These are phyloP conservation scores for Odontamblyopus rebecca DNA, from an alignment of 2,797 vertebrate species.

Conservation along the genomic window DNA sequence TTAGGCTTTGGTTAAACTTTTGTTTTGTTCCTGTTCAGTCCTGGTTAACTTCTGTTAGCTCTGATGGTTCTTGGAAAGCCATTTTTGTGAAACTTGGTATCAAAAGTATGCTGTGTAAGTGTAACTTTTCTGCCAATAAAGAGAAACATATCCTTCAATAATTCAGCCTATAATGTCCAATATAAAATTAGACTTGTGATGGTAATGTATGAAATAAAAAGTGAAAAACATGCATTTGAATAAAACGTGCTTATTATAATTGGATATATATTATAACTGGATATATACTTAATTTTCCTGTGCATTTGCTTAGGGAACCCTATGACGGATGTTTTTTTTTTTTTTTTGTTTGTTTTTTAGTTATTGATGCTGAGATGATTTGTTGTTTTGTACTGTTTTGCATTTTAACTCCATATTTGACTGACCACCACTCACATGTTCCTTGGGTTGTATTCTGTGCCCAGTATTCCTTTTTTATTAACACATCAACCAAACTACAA, in stretches of 20 bases:
- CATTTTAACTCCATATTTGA: neutral
- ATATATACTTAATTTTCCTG: no score
- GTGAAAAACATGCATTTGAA: neutral
- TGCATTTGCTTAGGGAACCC: neutral
- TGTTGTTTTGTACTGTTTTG: no score
- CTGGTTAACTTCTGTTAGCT: neutral
- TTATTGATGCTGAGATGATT: neutral
- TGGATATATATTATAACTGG: no score
- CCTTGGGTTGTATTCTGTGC: neutral
- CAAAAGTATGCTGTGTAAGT: neutral
- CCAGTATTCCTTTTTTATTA: conserved; percentile 2
- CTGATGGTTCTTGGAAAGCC: neutral
- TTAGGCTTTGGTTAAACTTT: neutral
- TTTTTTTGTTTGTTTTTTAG: neutral
- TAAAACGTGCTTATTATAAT: neutral
- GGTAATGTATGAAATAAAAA: neutral
- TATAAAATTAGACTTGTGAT: no score
- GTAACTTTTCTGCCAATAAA: neutral
- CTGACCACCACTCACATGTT: neutral
- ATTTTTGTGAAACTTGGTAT: neutral
- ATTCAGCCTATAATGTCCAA: neutral
- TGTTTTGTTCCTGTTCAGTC: neutral
- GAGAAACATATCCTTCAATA: neutral
- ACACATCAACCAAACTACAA: conserved; percentile 1
- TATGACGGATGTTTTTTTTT: no score